These are phyloP conservation scores for Dromiciops gliroides DNA, from an alignment of 2,113 vertebrate genomes.

Conservation along the genomic window DNA sequence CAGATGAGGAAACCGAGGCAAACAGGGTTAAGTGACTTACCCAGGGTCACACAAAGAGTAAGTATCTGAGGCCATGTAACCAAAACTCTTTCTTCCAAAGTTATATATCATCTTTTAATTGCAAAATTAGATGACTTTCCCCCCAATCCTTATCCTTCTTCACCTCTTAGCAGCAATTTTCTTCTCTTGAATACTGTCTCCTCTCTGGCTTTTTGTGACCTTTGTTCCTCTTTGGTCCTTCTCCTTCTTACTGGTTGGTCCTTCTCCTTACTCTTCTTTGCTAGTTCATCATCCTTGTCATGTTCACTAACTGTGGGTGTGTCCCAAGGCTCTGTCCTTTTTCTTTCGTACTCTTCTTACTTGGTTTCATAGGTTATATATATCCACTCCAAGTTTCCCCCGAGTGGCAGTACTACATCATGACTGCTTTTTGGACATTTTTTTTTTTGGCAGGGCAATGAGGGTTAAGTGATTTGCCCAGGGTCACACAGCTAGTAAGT, in stretches of 20 bases:
- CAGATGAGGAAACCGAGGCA: background rate
- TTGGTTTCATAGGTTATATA: background rate
- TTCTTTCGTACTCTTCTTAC: background rate
- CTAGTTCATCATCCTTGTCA: background rate
- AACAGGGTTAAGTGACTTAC: background rate
- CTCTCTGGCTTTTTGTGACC: background rate
- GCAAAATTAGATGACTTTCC: background rate
- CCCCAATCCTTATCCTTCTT: background rate
- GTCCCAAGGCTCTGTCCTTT: background rate
- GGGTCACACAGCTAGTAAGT: too few relatives aligned
- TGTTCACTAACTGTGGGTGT: background rate
- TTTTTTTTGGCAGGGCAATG: too few relatives aligned
- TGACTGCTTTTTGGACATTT: background rate
- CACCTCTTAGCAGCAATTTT: background rate
- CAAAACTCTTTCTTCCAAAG: background rate
- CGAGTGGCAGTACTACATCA: background rate
- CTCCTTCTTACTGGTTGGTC: background rate
- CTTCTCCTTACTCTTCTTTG: background rate
- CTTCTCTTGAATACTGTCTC: background rate
- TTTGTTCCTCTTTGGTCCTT: background rate
- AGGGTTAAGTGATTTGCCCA: too few relatives aligned
- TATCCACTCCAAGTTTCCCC: background rate
- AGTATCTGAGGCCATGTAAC: background rate
- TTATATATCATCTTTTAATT: background rate
- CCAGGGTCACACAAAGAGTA: background rate